Evolutionary conservation across 2,888 invertebrate species (phyloP), one percentile per base, ranked within the genome.

Genomic region (Drosophila lacicola): DNA sequence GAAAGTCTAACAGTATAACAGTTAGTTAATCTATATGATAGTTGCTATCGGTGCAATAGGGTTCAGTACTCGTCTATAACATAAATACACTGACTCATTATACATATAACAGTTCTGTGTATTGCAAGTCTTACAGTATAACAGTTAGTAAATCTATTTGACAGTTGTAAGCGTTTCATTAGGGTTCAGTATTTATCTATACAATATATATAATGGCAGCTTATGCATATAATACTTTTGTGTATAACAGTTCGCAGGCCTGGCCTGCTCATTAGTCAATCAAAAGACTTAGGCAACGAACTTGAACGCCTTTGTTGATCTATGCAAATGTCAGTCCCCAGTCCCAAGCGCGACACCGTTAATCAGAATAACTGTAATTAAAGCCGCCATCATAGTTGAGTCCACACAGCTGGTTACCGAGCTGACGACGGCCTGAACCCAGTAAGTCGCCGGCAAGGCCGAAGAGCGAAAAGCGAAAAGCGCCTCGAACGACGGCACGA

Each of bases 391-490:
- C 58, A 63, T 46, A 46, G n/a, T 14, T 19, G 29, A 33, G 45
- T 53, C 42, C 39, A n/a, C 50, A 46, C 54, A 67, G 74, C 61
- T 74, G 62, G 57, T 58, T 71, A 66, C 44, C 44, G 53, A 53
- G 53, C 29, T 29, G 29, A 29, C 41, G 10, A 29, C 55, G 47
- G 37, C 55, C 70, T 73, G 33, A 63, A 37, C 55, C 51, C 65
- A 73, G n/a, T 80, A 89, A 83, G 70, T 67, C 78, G 56, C 58
- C 63, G 34, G 62, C 89, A 83, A 89, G 83, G 83, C 78, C 82
- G 54, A 34, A 34, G n/a, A 54, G 72, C 69, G 80, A 1, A 64
- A n/a, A n/a, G n/a, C n/a, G n/a, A n/a, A 66, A 78, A 75, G 39
- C 57, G 36, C 34, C 54, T 42, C 47, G 39, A 56, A 14, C 36